Evolutionary conservation across 2,797 vertebrate genomes (phyloP), one percentile per base, ranked within the genome.

Genomic region (Chiroxiphia lanceolata): DNA sequence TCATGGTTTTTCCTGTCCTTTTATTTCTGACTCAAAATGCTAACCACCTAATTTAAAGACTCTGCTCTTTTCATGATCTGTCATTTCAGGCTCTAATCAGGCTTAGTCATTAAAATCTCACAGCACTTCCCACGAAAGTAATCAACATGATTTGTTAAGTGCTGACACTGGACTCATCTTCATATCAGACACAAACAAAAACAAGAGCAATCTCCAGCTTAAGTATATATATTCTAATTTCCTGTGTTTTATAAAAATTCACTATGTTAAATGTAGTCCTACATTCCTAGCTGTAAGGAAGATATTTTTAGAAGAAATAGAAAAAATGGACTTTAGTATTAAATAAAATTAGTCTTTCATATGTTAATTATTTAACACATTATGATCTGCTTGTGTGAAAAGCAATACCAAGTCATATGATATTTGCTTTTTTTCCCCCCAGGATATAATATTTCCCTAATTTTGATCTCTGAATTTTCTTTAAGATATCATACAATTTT

Each of bases 81-180:
- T 92, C 75, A 83, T 94, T 94, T 91, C 90, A 92, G 65, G 11
- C 65, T 90, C 27, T 91, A 86, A 94, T 88, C 68, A 94, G 72
- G 18, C 29, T 60, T 9, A 87, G 57, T 80, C 75, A 92, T 94
- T 92, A 89, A 92, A 91, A 70, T 85, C 51, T 87, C 59, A 48
- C 45, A 82, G 18, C 25, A 53, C n/a, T 84, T 89, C 19, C 51
- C 1, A 2, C 0, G 0, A 74, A 96, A 87, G 40, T 83, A 91
- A 70, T 93, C n/a, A 85, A 54, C 68, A 38, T 91, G 84, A 85
- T 92, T 96, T 94, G 19, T 90, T 94, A 92, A 94, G 71, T 92
- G 33, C 48, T 91, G 82, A 89, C 71, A 77, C 42, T 89, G 81
- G 83, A 87, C 74, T 82, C 44, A 15, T 90, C 38, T 87, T 87